phyloP scores from a whole-genome alignment of 1,140 invertebrate genomes.

The Heliconius nattereri region DNA sequence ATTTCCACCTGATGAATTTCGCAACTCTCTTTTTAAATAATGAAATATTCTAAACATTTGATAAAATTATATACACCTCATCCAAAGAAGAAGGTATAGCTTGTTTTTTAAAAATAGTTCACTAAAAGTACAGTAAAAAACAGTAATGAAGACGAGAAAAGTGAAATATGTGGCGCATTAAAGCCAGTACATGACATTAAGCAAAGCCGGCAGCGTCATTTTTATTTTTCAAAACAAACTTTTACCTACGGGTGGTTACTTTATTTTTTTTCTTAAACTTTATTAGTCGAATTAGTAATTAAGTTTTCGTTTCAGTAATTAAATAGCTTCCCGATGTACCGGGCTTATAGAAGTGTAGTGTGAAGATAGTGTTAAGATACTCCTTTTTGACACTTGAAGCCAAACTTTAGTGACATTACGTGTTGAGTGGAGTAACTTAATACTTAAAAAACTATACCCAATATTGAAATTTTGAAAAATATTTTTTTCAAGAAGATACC shows the following conservation, averaged over 20 bases:
- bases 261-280: constrained; percentile 1
- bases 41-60: too few relatives aligned
- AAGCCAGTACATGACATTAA: constrained; percentile 41
- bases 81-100: background rate
- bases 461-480: too few relatives aligned
- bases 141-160: constrained; percentile 33
- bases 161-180: constrained; percentile 40
- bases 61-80: background rate
- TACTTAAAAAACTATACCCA: too few relatives aligned
- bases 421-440: too few relatives aligned
- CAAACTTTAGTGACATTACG: too few relatives aligned
- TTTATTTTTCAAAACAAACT: constrained; percentile 42
- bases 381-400: background rate
- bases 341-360: background rate
- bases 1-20: too few relatives aligned
- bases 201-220: constrained; percentile 39
- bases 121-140: constrained; percentile 4
- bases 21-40: background rate
- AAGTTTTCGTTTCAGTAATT: background rate
- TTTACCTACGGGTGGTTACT: background rate
- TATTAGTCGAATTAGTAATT: background rate
- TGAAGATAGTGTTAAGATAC: background rate
- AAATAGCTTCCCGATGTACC: background rate
- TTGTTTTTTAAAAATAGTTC: constrained; percentile 1
- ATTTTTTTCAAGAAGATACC: too few relatives aligned